These are phyloP conservation scores for Nebria ingens DNA, from an alignment of 1,140 invertebrate species.

Conservation along the genomic window DNA sequence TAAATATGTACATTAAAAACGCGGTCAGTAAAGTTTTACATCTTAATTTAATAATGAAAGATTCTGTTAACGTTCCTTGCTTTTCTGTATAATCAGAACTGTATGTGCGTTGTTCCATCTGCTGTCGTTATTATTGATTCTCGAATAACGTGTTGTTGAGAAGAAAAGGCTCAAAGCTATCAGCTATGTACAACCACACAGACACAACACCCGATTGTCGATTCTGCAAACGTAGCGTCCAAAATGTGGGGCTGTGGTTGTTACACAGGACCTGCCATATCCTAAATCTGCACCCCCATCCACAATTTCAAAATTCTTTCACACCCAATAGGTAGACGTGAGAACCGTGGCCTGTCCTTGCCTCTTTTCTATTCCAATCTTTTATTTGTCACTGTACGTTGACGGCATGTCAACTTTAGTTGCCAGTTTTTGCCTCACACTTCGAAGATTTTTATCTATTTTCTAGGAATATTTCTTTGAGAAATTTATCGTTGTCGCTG, in stretches of 20 bases:
- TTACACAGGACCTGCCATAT: too few relatives aligned
- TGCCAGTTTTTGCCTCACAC: not conserved
- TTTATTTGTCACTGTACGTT: not conserved
- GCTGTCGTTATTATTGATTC: constrained; percentile 14
- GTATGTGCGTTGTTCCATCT: constrained; percentile 23
- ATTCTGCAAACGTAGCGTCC: not conserved
- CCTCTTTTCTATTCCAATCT: constrained; percentile 6
- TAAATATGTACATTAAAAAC: too few relatives aligned
- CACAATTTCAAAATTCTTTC: not conserved
- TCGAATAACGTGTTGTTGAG: not conserved
- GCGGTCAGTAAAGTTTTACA: too few relatives aligned
- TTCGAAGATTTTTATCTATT: constrained; percentile 3
- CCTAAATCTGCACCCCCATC: too few relatives aligned
- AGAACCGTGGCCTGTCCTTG: not conserved
- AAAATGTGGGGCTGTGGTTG: not conserved
- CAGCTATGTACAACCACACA: not conserved
- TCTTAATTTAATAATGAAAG: too few relatives aligned
- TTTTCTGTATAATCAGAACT: too few relatives aligned
- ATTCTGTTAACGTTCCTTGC: too few relatives aligned
- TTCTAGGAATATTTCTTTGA: constrained; percentile 3
- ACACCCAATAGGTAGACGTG: too few relatives aligned
- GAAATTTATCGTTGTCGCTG: not conserved
- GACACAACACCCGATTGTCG: not conserved
- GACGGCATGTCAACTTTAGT: not conserved
- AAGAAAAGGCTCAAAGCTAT: not conserved